Evolutionary conservation across 2,888 invertebrate genomes (phyloP), one percentile per base, ranked within the genome.

Genomic region (Deladenus siricidicola): DNA sequence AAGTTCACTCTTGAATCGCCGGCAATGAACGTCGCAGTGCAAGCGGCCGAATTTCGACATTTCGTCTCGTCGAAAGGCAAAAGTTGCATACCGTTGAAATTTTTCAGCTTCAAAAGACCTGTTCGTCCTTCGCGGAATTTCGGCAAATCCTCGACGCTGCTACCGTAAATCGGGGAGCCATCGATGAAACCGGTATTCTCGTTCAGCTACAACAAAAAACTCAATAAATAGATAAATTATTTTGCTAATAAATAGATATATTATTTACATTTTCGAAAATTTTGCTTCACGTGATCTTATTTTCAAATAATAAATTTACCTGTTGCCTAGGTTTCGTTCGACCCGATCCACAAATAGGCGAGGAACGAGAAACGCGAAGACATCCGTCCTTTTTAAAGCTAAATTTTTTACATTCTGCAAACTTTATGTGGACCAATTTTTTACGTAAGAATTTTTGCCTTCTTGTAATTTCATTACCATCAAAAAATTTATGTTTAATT

Each of bases 291-390:
- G n/a, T n/a, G n/a, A n/a, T n/a, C n/a, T n/a, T n/a, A n/a, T n/a
- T n/a, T 34, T 34, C 34, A 82, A 66, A 82, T 10, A 34, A 34
- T 10, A 14, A 6, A 6, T 14, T 10, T 34, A 34, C 39, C 39
- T 98, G 98, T 80, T 98, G 92, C 51, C 98, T 84, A 1, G 90
- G 90, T 43, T 93, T 84, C 45, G 94, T 93, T 83, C 88, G 86
- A 2, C 96, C 98, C 0, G 94, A 92, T 8, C 96, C 96, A 80
- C 98, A 98, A 58, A 94, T 89, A 0, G 94, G 88, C 73, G 92
- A 91, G 4, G 92, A 90, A 69, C 98, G 84, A 8, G 78, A 72
- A 4, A 78, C 72, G 19, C 73, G 70, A 45, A 78, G 69, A 61
- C 78, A 78, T 26, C 66, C 66, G 49, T 73, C 68, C 50, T 67